These are phyloP conservation scores for Triplophysa rosa DNA, from an alignment of 2,113 vertebrate species.

Conservation along the genomic window DNA sequence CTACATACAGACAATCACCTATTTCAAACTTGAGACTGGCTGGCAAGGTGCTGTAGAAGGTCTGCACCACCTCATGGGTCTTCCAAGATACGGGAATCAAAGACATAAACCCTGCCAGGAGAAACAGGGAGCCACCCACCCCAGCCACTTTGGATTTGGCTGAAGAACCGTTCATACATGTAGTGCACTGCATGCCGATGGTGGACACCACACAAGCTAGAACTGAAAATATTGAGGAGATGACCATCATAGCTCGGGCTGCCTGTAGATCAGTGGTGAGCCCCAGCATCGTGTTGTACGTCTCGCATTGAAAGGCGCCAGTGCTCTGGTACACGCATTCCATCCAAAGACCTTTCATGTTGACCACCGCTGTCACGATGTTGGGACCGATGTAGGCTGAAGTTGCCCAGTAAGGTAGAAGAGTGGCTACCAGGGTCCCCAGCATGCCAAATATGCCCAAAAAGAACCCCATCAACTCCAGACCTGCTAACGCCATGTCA, in stretches of 20 bases:
- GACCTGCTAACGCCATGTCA: slow-evolving; percentile 80
- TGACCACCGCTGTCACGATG: slow-evolving; percentile 87
- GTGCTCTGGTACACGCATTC: slow-evolving; percentile 94
- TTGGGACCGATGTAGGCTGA: slow-evolving; percentile 90
- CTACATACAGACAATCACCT: slow-evolving; percentile 88
- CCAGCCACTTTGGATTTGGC: slow-evolving; percentile 84
- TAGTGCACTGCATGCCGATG: slow-evolving; percentile 91
- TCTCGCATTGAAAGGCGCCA: slow-evolving; percentile 92
- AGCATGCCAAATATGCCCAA: slow-evolving; percentile 85
- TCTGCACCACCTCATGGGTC: slow-evolving; percentile 86
- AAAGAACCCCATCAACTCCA: slow-evolving; percentile 90
- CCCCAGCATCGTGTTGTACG: slow-evolving; percentile 92
- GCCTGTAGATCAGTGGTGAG: slow-evolving; percentile 84
- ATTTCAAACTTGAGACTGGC: slow-evolving; percentile 89
- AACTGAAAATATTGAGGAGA: slow-evolving; percentile 83
- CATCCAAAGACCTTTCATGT: slow-evolving; percentile 95
- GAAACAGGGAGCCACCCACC: slow-evolving; percentile 74
- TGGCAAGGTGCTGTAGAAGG: slow-evolving; percentile 83
- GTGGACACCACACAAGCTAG: slow-evolving; percentile 75
- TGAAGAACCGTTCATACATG: slow-evolving; percentile 79
- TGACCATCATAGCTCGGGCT: slow-evolving; percentile 91
- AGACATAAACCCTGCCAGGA: slow-evolving; percentile 82
- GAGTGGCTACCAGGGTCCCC: slow-evolving; percentile 82
- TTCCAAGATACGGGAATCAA: slow-evolving; percentile 92
- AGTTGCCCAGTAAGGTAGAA: slow-evolving; percentile 88